Evolutionary conservation across 2,797 vertebrate genomes (phyloP), one percentile per base, ranked within the genome.

Genomic region (Gouania willdenowi): DNA sequence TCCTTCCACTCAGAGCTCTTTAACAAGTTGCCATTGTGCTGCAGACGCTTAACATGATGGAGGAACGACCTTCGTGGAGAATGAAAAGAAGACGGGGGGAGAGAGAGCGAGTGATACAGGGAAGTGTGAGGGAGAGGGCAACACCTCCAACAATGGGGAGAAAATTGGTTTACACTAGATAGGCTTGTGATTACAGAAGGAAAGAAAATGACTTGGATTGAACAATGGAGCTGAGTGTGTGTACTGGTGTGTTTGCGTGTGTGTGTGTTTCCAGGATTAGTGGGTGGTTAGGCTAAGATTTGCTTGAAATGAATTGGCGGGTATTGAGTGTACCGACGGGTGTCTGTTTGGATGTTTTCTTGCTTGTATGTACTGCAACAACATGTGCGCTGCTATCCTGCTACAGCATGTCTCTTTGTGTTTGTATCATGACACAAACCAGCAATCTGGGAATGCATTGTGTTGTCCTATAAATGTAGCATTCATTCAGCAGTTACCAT

Each of bases 111-210:
- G 70, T 46, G 65, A 75, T 50, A 49, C 44, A 53, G 72, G 49
- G 53, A 67, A 75, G 68, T 67, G 63, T 55, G 74, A 59, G 52
- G 50, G 71, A 75, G 77, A 77, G 83, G 79, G 75, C 83, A 83
- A 79, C 71, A 84, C 79, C 81, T 79, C 70, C 50, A 48, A 81
- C 82, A 80, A 84, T 84, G 68, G 75, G 55, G 65, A 75, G 82
- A 83, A 84, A 84, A 84, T 84, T 83, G 82, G 82, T 83, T 84
- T 86, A 84, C 82, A 83, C 82, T 81, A 82, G 83, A 86, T 86
- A 81, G 74, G 74, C 71, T 69, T 65, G 79, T 83, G 84, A 84
- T 84, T 83, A 83, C 77, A 81, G 77, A 77, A 71, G 65, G 53
- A 62, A 74, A 64, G 77, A 84, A 79, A 83, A 83, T 78, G 75